Evolutionary conservation across 2,888 invertebrate genomes (phyloP).

Genomic region (Rotaria sp.): DNA sequence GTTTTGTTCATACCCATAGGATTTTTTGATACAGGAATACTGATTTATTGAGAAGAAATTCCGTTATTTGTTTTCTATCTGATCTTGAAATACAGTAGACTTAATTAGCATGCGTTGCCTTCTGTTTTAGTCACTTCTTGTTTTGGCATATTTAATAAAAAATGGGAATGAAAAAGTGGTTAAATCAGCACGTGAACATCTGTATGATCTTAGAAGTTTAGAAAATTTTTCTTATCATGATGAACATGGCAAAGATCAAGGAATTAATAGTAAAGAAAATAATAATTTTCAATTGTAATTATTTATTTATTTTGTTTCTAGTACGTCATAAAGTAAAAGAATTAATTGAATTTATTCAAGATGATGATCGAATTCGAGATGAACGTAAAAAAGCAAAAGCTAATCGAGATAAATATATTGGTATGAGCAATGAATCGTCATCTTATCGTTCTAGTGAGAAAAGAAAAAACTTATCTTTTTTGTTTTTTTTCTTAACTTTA

Average conservation of each 20-base stretch:
- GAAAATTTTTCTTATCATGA: conserved; percentile 92
- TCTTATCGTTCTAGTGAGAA: background rate
- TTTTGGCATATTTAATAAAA: conserved; percentile 84
- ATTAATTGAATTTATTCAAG: conserved; percentile 90
- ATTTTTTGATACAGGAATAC: no score
- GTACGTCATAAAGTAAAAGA: conserved; percentile 69
- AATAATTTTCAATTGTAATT: background rate
- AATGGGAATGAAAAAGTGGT: conserved; percentile 93
- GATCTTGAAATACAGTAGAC: no score
- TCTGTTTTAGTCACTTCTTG: conserved; percentile 72
- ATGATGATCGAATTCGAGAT: conserved; percentile 86
- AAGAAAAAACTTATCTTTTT: no score
- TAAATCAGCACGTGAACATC: conserved; percentile 91
- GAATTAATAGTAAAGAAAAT: conserved; percentile 59
- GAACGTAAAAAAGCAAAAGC: conserved; percentile 97
- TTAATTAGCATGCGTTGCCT: no score
- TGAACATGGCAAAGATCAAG: conserved; percentile 80
- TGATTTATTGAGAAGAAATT: no score
- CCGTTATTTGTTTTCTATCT: no score
- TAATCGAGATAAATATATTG: conserved; percentile 93
- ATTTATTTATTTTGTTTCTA: conserved; percentile 45
- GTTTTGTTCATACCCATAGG: no score
- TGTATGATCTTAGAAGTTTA: conserved; percentile 85
- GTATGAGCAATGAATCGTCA: conserved; percentile 55
- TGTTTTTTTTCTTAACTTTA: background rate